Percentiles rank a stretch among this genome's conserved stretches.
Evolutionary conservation across 2,113 vertebrate species (phyloP).

Genomic region (Sinocyclocheilus grahami): DNA sequence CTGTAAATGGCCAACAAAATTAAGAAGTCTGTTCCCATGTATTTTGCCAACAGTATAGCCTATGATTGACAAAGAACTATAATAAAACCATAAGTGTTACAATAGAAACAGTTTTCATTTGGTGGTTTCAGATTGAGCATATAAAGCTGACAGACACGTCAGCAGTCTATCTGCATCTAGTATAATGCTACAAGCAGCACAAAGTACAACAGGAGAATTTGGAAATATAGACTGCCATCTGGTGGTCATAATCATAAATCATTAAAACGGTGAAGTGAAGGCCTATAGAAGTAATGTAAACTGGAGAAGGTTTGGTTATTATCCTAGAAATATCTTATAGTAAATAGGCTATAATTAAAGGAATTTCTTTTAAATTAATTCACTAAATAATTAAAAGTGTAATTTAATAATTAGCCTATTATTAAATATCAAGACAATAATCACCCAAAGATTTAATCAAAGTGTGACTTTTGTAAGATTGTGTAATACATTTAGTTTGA

Average conservation of each 20-base stretch:
- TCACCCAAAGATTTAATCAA: neutral
- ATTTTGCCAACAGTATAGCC: neutral
- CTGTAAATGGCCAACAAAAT: neutral
- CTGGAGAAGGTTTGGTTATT: neutral
- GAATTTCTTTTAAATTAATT: neutral
- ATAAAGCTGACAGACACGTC: neutral
- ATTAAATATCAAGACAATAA: neutral
- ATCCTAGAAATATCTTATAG: neutral
- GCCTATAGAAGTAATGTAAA: neutral
- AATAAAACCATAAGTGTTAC: neutral
- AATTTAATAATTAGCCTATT: neutral
- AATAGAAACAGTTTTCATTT: neutral
- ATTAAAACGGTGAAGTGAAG: neutral
- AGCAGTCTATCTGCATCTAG: neutral
- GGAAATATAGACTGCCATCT: neutral
- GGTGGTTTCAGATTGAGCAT: neutral
- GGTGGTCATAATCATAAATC: neutral
- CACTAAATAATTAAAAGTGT: neutral
- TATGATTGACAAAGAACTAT: neutral
- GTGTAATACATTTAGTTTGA: neutral
- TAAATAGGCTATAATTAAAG: too few species aligned
- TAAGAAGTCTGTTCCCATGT: neutral
- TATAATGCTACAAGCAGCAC: neutral
- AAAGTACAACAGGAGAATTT: neutral
- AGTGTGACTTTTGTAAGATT: neutral